Base-by-base conservation (phyloP, 2,888 invertebrate species). In the Mesochorus sp. region DNA sequence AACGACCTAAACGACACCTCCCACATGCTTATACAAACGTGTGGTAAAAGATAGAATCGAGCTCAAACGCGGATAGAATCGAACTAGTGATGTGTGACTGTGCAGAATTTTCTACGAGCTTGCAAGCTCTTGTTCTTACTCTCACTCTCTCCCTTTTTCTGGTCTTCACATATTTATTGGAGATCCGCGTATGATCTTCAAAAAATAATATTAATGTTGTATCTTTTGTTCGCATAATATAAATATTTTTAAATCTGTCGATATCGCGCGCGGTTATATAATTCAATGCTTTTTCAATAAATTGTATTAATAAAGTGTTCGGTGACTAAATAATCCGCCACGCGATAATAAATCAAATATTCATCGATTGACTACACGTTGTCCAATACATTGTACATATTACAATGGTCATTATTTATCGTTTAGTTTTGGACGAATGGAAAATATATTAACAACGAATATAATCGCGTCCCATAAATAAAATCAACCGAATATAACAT, bases 391-490 rank as follows among this genome's bases (percentile, higher is more conserved):
- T 34, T 39, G 55, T 19, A 37, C 26, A 14, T 19, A 1, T 19
- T 53, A 47, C 24, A 24, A 71, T 66, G 55, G 39, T 79, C 2
- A 78, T 81, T 81, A 79, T 84, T 84, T 81, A 76, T 84, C 80
- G 81, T 80, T 81, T 77, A 67, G 79, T 80, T 76, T 72, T 57
- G 17, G 70, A 34, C 49, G 14, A 3, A 19, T 4, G 79, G 66
- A 81, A 80, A 78, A 83, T 85, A 84, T 82, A 83, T 83, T 83
- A 82, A 83, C 82, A 75, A 80, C 80, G 79, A 83, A 80, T 83
- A n/a, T n/a, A 81, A 82, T 83, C 78, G 81, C 5, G 39, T 14
- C 61, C 71, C 77, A 79, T 82, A 85, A 85, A 85, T 83, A 85
- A 79, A 71, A 68, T 71, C 57, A 64, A 76, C 31, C 28, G 44